Evolutionary conservation across 2,888 invertebrate species (phyloP), one percentile per base, ranked within the genome.

Genomic region (Drosophila meridiana): DNA sequence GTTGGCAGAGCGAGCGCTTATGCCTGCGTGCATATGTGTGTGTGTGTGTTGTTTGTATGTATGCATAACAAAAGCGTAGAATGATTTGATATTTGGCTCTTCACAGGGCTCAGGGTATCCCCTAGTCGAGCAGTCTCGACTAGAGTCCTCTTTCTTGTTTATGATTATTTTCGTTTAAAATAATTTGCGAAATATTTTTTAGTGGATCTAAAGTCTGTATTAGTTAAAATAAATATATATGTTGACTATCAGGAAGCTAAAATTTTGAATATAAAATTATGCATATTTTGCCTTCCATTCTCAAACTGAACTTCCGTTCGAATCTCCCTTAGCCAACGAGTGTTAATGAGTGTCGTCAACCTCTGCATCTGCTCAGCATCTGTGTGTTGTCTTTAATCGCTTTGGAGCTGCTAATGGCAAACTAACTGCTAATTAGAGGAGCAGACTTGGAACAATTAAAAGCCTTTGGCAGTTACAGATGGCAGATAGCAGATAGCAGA

Each of bases 361-460:
- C 38, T 48, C 26, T 20, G 20, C 20, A 20, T 36, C n/a, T 20
- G 50, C 26, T n/a, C n/a, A 34, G 28, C 70, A 71, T 43, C 70
- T 71, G 70, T 43, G 38, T 45, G 38, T 43, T 69, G 32, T 32
- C 69, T 48, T 52, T 42, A 53, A 55, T 58, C 28, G 59, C 36
- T 32, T 32, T n/a, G 7, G 48, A 60, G 71, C 60, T 75, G 65
- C 28, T 61, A 55, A 65, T 58, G 50, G 53, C 74, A 67, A 65
- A 65, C 65, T 75, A 66, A 45, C 62, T 64, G 70, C 50, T 62
- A 70, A 78, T 78, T 80, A 64, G 43, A 47, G 26, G 42, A 64
- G 14, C 26, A 28, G 48, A 36, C 55, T 36, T 43, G 32, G 14
- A 56, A 42, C 78, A 76, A 59, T 76, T 76, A 66, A 72, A 57